A percentile compares a stretch with the other conserved stretches of the same genome.
These are phyloP conservation scores for Eueides isabella DNA, from an alignment of 1,140 invertebrate species.

Conservation along the genomic window DNA sequence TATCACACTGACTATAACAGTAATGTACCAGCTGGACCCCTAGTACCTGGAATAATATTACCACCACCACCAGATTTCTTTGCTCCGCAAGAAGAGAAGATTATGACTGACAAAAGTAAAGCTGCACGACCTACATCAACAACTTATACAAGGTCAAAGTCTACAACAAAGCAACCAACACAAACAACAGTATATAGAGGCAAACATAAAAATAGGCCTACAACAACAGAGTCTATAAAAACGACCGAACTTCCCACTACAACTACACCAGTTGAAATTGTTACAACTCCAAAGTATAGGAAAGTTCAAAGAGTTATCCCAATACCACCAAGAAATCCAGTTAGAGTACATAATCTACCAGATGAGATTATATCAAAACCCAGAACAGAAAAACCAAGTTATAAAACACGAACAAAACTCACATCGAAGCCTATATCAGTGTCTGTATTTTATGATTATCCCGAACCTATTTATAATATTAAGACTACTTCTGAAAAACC, in stretches of 20 bases:
- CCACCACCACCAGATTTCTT: slow-evolving; percentile 94
- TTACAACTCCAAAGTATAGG: slow-evolving; percentile 63
- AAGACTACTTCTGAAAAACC: slow-evolving; percentile 77
- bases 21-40: slow-evolving; percentile 90
- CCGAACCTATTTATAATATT: slow-evolving; percentile 67
- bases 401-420: slow-evolving; percentile 74
- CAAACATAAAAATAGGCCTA: slow-evolving; percentile 75
- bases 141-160: slow-evolving; percentile 62
- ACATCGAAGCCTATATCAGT: slow-evolving; percentile 78
- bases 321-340: slow-evolving; percentile 61
- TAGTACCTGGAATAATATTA: slow-evolving; percentile 93
- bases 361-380: slow-evolving; percentile 64
- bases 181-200: slow-evolving; percentile 63
- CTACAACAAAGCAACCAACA: slow-evolving; percentile 65
- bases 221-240: slow-evolving; percentile 63
- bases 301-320: slow-evolving; percentile 60
- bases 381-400: slow-evolving; percentile 72
- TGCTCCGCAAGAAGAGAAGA: slow-evolving; percentile 83
- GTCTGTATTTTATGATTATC: slow-evolving; percentile 72
- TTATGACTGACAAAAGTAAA: slow-evolving; percentile 66
- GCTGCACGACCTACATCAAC: slow-evolving; percentile 63
- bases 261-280: slow-evolving; percentile 64
- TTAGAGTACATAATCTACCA: slow-evolving; percentile 65
- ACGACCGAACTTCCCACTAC: slow-evolving; percentile 75
- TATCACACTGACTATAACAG: slow-evolving; percentile 90